Evolutionary conservation across 2,113 vertebrate genomes (phyloP).

Genomic region (Takifugu bimaculatus): DNA sequence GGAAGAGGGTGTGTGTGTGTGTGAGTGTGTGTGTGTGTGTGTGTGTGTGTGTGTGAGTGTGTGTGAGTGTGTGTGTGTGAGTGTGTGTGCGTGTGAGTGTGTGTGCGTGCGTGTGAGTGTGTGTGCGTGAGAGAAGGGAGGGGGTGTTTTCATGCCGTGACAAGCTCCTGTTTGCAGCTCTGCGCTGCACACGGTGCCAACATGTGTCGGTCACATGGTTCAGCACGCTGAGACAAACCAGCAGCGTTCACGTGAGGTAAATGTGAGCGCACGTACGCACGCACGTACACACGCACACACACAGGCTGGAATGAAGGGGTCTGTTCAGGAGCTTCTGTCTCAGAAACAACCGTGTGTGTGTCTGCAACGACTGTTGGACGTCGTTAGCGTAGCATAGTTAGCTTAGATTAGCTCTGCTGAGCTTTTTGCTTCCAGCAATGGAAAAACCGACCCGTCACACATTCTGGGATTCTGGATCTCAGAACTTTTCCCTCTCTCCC

Average conservation of each 20-base stretch:
- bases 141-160: conserved; percentile 42
- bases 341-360: background rate
- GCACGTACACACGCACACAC: conserved; percentile 3
- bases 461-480: too few relatives aligned
- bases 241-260: conserved; percentile 48
- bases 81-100: too few relatives aligned
- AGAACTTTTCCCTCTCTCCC: too few relatives aligned
- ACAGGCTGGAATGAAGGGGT: conserved; percentile 7
- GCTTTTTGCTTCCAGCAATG: background rate
- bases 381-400: too few relatives aligned
- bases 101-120: too few relatives aligned
- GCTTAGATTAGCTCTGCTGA: too few relatives aligned
- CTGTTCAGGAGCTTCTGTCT: background rate
- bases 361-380: background rate
- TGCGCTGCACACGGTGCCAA: conserved; percentile 54
- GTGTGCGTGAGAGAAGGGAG: too few relatives aligned
- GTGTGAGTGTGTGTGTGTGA: too few relatives aligned
- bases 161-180: conserved; percentile 41
- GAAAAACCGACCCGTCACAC: too few relatives aligned
- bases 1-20: background rate
- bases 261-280: conserved; percentile 30
- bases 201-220: conserved; percentile 74
- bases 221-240: conserved; percentile 46
- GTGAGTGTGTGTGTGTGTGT: too few relatives aligned
- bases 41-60: too few relatives aligned